Evolutionary conservation across 2,797 vertebrate genomes (phyloP), one percentile per base, ranked within the genome.

Genomic region (Antrozous pallidus): DNA sequence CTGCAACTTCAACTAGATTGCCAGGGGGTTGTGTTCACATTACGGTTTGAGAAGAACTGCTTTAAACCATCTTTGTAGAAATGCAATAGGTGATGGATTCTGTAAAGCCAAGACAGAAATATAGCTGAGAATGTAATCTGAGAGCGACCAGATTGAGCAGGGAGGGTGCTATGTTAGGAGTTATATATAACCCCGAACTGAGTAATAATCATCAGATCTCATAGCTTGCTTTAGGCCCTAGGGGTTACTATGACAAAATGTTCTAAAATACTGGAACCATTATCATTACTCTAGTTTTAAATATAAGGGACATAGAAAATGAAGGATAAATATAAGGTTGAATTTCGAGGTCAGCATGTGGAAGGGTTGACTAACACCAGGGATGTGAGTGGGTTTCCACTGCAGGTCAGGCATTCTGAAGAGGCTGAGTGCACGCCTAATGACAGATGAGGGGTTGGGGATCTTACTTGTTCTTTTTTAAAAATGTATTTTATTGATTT

Each of bases 91-190:
- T 70, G 38, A 92, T 18, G 49, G 28, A 65, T 82, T 93, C 88
- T 91, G 56, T 87, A 80, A 93, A 86, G 67, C 40, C 78, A 90
- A 87, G 69, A 58, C 63, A 93, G 91, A 95, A 95, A 81, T 73
- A 73, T 22, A 74, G 78, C 38, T 85, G 69, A 47, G 77, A 96
- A 80, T 12, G 24, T 56, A 42, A 45, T 78, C 87, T 51, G 54
- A 63, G 40, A 61, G 42, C 69, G 49, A 70, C 45, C 49, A 79
- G 65, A 73, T 8, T 70, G 94, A 91, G 69, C 75, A 79, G 47
- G 31, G 47, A 79, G 51, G 77, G 77, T 45, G 51, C 69, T 91
- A 36, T 56, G 45, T 90, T 42, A 16, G 77, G 22, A 95, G 36
- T 33, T 78, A 73, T 61, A 83, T 75, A 89, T 90, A 81, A 40